Conservation (phyloP, 2,797 vertebrate genomes). For the Yasuhikotakia modesta region DNA sequence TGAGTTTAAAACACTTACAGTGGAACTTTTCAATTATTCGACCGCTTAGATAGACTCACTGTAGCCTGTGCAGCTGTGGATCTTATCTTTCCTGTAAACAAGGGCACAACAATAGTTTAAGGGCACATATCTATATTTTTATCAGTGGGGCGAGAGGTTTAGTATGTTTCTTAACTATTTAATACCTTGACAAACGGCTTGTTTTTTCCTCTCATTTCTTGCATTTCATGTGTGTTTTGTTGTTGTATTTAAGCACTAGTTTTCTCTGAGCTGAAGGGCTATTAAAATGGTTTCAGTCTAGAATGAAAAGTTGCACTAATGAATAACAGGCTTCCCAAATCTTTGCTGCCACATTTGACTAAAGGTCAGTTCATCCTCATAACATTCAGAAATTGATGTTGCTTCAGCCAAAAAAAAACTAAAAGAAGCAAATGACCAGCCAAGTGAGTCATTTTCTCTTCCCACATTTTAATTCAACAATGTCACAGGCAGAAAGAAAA, state of each 20-base stretch:
- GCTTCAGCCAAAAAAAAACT: neutral
- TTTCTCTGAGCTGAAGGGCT: neutral
- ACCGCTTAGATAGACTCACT: neutral
- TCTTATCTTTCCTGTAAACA: neutral
- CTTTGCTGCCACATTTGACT: slow-evolving; percentile 24
- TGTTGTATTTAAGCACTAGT: neutral
- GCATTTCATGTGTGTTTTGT: neutral
- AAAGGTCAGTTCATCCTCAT: slow-evolving; percentile 50
- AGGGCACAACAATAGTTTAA: too few species aligned
- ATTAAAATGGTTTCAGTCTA: slow-evolving; percentile 14
- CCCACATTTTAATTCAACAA: slow-evolving; percentile 45
- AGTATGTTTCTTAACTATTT: neutral
- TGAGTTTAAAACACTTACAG: neutral
- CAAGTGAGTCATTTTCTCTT: slow-evolving; percentile 59
- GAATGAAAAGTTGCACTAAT: slow-evolving; percentile 29
- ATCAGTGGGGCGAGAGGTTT: neutral
- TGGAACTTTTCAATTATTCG: neutral
- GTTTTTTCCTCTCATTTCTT: neutral
- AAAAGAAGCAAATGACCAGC: slow-evolving; percentile 36
- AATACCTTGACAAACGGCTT: neutral
- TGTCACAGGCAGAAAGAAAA: slow-evolving; percentile 45
- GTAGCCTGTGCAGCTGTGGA: neutral
- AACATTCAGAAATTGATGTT: slow-evolving; percentile 36
- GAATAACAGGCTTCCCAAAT: slow-evolving; percentile 44
- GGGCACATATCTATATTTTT: neutral